Conservation (phyloP, 1,140 invertebrate species). For the Rhizoglyphus robini region DNA sequence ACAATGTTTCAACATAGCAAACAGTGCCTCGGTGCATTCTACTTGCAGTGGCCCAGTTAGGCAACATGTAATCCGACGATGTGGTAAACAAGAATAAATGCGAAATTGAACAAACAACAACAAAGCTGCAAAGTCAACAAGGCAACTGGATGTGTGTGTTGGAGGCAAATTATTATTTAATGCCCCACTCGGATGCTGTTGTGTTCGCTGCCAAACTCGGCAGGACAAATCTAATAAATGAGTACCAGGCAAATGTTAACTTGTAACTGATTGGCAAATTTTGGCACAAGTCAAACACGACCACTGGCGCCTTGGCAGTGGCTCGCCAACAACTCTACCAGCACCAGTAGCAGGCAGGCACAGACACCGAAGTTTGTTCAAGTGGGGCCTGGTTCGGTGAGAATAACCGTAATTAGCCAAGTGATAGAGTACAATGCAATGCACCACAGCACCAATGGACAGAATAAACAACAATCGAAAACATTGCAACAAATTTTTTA, state of each 20-base stretch:
- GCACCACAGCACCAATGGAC: not conserved
- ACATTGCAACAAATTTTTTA: too few relatives aligned
- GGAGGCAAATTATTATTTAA: conserved; percentile 9
- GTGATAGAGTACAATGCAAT: not conserved
- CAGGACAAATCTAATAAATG: too few relatives aligned
- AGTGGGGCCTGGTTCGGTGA: not conserved
- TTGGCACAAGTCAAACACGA: too few relatives aligned
- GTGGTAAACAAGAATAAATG: too few relatives aligned
- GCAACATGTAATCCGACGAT: too few relatives aligned
- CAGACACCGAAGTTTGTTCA: not conserved
- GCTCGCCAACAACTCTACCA: not conserved
- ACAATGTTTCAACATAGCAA: too few relatives aligned
- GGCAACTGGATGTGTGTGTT: not conserved
- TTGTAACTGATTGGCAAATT: not conserved
- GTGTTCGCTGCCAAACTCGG: too few relatives aligned
- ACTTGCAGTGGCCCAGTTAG: too few relatives aligned
- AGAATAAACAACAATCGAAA: not conserved
- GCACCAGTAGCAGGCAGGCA: not conserved
- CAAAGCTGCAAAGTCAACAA: not conserved
- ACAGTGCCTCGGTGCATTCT: too few relatives aligned
- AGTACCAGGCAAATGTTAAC: not conserved
- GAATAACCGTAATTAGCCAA: too few relatives aligned
- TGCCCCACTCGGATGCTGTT: not conserved
- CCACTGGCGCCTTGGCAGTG: too few relatives aligned
- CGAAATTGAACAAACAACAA: conserved; percentile 4